These are phyloP conservation scores for Aeoliscus strigatus DNA, from an alignment of 2,797 vertebrate genomes.

Conservation along the genomic window DNA sequence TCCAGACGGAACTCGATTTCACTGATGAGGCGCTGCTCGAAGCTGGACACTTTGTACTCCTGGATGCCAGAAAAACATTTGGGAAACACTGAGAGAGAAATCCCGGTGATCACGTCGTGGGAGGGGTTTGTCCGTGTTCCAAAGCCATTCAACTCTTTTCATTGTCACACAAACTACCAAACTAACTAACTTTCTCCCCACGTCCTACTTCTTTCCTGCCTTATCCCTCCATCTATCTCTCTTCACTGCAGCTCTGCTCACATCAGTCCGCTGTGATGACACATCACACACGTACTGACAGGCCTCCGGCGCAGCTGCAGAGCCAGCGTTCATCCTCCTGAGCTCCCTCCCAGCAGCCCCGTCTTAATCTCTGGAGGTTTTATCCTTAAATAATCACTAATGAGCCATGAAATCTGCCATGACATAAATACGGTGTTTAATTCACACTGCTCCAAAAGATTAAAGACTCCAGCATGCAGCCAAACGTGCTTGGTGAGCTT, in stretches of 20 bases:
- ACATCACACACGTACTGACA: constrained; percentile 69
- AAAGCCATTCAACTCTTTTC: too few relatives aligned
- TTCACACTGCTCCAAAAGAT: too few relatives aligned
- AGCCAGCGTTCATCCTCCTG: constrained; percentile 35
- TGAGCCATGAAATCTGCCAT: constrained; percentile 14
- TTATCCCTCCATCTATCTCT: constrained; percentile 40
- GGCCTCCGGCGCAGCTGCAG: constrained; percentile 64
- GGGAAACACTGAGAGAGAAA: too few relatives aligned
- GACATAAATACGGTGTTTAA: too few relatives aligned
- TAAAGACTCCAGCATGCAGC: too few relatives aligned
- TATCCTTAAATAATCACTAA: too few relatives aligned
- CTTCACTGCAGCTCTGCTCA: constrained; percentile 52
- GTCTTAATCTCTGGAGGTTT: constrained; percentile 11
- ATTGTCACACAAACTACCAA: too few relatives aligned
- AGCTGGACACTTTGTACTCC: constrained; percentile 99
- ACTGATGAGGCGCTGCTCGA: constrained; percentile 96
- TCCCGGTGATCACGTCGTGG: too few relatives aligned
- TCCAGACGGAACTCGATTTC: constrained; percentile 97
- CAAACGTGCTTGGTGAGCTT: too few relatives aligned
- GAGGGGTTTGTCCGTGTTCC: constrained; percentile 1
- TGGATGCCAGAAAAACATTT: constrained; percentile 38
- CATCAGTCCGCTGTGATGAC: constrained; percentile 55
- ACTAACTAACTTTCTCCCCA: constrained; percentile 35
- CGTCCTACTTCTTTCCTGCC: constrained; percentile 21
- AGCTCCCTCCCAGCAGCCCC: constrained; percentile 20